Evolutionary conservation across 1,140 invertebrate species (phyloP).

Genomic region (Propsilocerus akamusi): DNA sequence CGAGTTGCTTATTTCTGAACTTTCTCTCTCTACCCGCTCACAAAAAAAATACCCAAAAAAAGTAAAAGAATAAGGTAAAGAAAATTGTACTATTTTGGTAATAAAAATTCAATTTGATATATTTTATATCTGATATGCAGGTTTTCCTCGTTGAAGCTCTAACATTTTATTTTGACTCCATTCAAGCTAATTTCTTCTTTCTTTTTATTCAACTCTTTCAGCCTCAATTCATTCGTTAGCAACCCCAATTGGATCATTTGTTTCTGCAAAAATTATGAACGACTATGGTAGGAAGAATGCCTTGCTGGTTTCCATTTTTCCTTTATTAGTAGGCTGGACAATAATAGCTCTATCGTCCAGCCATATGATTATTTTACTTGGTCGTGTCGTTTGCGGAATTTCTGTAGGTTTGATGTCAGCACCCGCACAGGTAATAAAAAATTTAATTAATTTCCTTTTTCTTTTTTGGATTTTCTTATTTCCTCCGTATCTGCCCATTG

Average conservation of each 20-base stretch:
- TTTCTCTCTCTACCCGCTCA: not conserved
- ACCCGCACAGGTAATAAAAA: conserved; percentile 45
- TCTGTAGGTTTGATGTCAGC: conserved; percentile 48
- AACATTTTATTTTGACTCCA: not conserved
- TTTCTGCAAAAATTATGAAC: conserved; percentile 43
- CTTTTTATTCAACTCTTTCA: conserved; percentile 19
- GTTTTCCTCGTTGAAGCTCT: not conserved
- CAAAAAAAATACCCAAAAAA: no score
- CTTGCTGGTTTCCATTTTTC: conserved; percentile 34
- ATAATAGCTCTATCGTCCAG: conserved; percentile 35
- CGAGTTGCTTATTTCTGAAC: not conserved
- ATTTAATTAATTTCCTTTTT: no score
- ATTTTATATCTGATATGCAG: not conserved
- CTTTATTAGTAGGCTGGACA: conserved; percentile 40
- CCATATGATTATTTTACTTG: conserved; percentile 35
- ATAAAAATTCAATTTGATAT: not conserved
- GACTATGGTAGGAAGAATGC: conserved; percentile 35
- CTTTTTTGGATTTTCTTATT: no score
- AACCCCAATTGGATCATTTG: conserved; percentile 39
- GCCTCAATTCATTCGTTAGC: conserved; percentile 46
- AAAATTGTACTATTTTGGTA: conserved; percentile 1
- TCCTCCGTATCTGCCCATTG: no score
- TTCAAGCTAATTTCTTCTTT: conserved; percentile 4
- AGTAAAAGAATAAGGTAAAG: not conserved
- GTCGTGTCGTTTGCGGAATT: conserved; percentile 44